These are phyloP conservation scores for Hetaerina titia DNA, from an alignment of 2,888 invertebrate species.

Conservation along the genomic window DNA sequence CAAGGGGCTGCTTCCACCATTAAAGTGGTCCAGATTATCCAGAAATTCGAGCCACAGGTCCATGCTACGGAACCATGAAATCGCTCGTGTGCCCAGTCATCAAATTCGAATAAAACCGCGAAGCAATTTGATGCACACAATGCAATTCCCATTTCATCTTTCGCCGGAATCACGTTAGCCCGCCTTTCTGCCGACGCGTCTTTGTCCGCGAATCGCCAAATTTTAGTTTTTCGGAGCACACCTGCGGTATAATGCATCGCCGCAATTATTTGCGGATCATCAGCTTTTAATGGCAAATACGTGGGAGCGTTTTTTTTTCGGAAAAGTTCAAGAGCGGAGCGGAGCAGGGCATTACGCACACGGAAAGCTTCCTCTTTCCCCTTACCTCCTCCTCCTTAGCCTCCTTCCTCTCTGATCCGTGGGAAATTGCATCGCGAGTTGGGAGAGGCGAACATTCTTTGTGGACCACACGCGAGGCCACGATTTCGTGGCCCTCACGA, in stretches of 20 bases:
- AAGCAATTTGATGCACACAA: background rate
- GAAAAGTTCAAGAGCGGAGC: background rate
- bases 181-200: background rate
- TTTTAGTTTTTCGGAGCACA: background rate
- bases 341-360: background rate
- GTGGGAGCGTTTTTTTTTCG: background rate
- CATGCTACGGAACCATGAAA: background rate
- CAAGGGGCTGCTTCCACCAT: too few species aligned
- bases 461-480: background rate
- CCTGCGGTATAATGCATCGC: background rate
- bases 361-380: background rate
- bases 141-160: background rate
- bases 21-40: too few species aligned
- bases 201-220: background rate
- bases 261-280: slow-evolving; percentile 12
- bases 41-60: too few species aligned
- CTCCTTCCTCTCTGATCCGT: background rate
- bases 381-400: background rate
- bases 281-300: background rate
- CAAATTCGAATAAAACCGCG: background rate
- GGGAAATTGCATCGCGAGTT: background rate
- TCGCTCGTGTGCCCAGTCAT: background rate
- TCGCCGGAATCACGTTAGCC: background rate
- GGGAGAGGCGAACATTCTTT: background rate
- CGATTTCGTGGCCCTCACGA: background rate